These are phyloP conservation scores for Drosophila borealis DNA, from an alignment of 2,888 invertebrate genomes.

Conservation along the genomic window DNA sequence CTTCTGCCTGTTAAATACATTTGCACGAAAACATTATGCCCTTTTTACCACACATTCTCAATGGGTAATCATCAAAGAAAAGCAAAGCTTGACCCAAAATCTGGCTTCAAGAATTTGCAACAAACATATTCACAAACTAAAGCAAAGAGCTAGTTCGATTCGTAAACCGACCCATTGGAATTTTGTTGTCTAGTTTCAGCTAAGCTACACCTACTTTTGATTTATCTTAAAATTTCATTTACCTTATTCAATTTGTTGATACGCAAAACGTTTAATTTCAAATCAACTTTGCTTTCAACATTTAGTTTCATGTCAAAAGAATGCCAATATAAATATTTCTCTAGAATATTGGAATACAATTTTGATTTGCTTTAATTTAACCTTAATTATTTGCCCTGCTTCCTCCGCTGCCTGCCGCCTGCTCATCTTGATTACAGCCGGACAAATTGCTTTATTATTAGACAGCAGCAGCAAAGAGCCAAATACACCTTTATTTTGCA, in stretches of 20 bases:
- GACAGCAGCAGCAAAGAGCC: not conserved
- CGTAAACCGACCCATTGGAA: too few species aligned
- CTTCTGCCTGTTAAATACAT: too few species aligned
- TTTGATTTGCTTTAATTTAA: constrained; percentile 1
- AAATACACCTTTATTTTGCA: not conserved
- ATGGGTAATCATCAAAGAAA: too few species aligned
- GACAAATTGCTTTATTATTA: constrained; percentile 10
- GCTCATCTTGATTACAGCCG: not conserved
- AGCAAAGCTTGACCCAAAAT: too few species aligned
- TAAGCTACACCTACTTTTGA: not conserved
- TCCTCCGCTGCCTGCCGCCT: not conserved
- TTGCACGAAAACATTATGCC: too few species aligned
- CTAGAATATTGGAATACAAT: not conserved
- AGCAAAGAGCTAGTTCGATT: too few species aligned
- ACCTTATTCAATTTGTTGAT: too few species aligned
- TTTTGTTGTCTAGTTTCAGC: too few species aligned
- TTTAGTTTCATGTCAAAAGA: not conserved
- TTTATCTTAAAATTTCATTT: constrained; percentile 8
- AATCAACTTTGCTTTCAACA: not conserved
- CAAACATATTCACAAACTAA: too few species aligned
- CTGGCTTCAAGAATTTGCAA: too few species aligned
- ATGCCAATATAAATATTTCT: not conserved
- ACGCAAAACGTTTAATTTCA: not conserved
- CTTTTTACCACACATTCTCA: too few species aligned
- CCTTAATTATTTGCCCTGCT: not conserved